Evolutionary conservation across 2,113 vertebrate species (phyloP).

Genomic region (Orientallactaga bullata): DNA sequence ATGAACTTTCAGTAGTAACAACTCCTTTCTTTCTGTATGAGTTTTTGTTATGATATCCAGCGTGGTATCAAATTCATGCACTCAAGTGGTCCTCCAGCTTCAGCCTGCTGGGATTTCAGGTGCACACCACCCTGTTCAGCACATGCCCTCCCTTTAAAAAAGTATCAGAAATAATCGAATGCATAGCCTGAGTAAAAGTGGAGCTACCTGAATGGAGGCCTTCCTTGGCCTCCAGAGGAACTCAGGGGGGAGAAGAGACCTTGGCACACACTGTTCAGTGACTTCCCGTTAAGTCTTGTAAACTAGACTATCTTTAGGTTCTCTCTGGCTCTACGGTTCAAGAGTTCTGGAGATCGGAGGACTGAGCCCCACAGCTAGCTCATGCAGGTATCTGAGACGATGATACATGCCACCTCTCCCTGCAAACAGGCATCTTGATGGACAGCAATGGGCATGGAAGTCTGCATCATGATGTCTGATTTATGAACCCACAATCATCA

Average conservation of each 20-base stretch:
- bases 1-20: neutral
- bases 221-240: neutral
- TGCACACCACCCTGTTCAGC: neutral
- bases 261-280: neutral
- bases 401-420: neutral
- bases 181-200: neutral
- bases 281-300: neutral
- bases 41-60: neutral
- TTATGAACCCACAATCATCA: neutral
- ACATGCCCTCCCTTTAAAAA: neutral
- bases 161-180: neutral
- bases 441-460: neutral
- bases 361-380: neutral
- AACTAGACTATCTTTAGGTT: neutral
- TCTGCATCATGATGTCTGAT: neutral
- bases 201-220: neutral
- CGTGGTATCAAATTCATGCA: neutral
- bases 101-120: neutral
- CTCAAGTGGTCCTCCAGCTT: neutral
- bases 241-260: neutral
- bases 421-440: neutral
- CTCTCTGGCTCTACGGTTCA: neutral
- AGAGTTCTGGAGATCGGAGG: neutral
- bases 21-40: neutral
- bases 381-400: neutral